Conservation (phyloP, 2,797 vertebrate species). For the Karalla daura region DNA sequence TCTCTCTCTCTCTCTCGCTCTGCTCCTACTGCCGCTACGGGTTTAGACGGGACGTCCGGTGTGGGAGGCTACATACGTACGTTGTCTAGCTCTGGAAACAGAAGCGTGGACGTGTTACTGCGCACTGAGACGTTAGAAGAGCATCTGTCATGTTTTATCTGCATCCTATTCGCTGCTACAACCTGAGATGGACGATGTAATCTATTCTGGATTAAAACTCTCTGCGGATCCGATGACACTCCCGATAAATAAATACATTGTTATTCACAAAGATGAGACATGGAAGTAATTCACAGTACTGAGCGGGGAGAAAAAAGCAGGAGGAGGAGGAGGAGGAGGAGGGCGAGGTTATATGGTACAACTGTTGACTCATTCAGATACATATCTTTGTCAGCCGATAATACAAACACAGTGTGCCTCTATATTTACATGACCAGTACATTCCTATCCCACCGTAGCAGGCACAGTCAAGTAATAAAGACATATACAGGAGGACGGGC, state of each 20-base stretch:
- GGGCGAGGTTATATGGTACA: slow-evolving; percentile 47
- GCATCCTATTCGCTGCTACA: slow-evolving; percentile 59
- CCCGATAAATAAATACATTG: slow-evolving; percentile 77
- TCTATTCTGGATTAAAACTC: slow-evolving; percentile 61
- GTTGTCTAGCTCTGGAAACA: slow-evolving; percentile 39
- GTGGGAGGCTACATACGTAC: slow-evolving; percentile 59
- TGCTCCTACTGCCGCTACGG: slow-evolving; percentile 64
- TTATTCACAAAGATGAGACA: slow-evolving; percentile 77
- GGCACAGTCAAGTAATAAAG: slow-evolving; percentile 72
- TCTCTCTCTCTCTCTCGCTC: no score
- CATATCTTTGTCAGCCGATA: slow-evolving; percentile 68
- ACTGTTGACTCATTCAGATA: slow-evolving; percentile 67
- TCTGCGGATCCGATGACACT: slow-evolving; percentile 61
- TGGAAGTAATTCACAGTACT: slow-evolving; percentile 80
- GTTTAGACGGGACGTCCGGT: slow-evolving; percentile 29
- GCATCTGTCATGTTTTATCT: slow-evolving; percentile 17
- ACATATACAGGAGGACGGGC: slow-evolving; percentile 62
- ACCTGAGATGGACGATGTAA: slow-evolving; percentile 76
- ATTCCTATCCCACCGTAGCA: slow-evolving; percentile 72
- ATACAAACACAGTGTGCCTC: slow-evolving; percentile 76
- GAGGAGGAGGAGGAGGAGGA: no score
- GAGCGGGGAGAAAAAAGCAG: slow-evolving; percentile 48
- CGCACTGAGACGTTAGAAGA: slow-evolving; percentile 52
- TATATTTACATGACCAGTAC: slow-evolving; percentile 79
- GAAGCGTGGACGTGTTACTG: slow-evolving; percentile 51